Evolutionary conservation across 2,113 vertebrate species (phyloP), one percentile per base, ranked within the genome.

Genomic region (Passer montanus): DNA sequence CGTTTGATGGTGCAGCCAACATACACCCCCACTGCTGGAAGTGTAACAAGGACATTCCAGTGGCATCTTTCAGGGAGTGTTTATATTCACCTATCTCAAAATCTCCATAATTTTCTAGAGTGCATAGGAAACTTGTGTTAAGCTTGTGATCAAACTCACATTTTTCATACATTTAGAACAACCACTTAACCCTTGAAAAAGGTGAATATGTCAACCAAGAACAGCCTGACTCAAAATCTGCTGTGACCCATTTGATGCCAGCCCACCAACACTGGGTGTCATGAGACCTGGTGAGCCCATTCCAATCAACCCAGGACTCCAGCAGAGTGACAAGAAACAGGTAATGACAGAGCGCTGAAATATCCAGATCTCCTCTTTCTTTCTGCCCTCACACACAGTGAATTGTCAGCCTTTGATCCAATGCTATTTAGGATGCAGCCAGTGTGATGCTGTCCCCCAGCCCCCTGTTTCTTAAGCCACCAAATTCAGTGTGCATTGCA

Each of bases 311-410:
- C 21, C 11, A 2, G 13, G 19, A 73, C 21, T 47, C 19, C 31
- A 0, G 0, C 0, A 53, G 52, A 53, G 22, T 41, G 52, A 67
- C 17, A 10, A 70, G 41, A 60, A 87, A 41, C 7, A 4, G 35
- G 6, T 46, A 41, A 76, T 1, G 8, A 76, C 1, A 11, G 41
- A 90, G 56, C 49, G 76, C 80, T 33, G 27, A 80, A 87, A 66
- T 6, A 56, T 27, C 14, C 3, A 3, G 44, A 33, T 43, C 7
- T 28, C 10, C 39, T 39, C 59, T 47, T 81, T 62, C 66, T 35
- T 81, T 62, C 66, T 35, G 41, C 21, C 35, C 37, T 23, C 8
- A 4, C 6, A 3, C 3, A 30, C 49, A 68, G 33, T 18, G 20
- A 6, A 7, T 11, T 33, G 35, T 11, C 76, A 87, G 21, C 28